Conservation (phyloP, 2,113 vertebrate species). For the Saguinus imperator region DNA sequence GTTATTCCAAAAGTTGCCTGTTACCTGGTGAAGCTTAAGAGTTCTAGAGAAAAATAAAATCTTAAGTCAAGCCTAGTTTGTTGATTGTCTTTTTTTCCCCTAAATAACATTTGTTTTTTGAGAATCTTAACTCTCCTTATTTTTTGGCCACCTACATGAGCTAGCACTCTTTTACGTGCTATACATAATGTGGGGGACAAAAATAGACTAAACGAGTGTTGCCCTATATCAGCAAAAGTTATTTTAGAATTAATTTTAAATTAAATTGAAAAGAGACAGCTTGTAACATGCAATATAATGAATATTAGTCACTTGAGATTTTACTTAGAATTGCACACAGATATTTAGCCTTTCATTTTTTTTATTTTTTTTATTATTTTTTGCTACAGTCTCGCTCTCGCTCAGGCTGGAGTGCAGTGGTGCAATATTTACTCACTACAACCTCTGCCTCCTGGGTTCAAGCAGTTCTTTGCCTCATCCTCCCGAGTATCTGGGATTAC, state of each 20-base stretch:
- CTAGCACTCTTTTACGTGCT: background rate
- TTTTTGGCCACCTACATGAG: background rate
- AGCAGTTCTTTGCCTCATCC: too few species aligned
- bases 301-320: background rate
- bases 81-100: slow-evolving; percentile 13
- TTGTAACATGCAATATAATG: background rate
- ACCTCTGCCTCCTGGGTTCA: too few species aligned
- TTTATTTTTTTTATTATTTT: background rate
- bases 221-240: background rate
- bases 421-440: too few species aligned
- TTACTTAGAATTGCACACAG: background rate
- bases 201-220: background rate
- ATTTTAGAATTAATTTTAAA: background rate
- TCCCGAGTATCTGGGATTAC: too few species aligned
- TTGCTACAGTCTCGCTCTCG: too few species aligned
- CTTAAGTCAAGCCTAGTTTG: background rate
- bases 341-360: background rate
- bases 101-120: background rate
- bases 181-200: background rate
- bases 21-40: slow-evolving; percentile 13
- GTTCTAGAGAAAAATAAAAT: slow-evolving; percentile 62
- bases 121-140: background rate
- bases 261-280: background rate
- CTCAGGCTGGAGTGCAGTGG: too few species aligned
- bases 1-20: slow-evolving; percentile 20